Percentiles rank a stretch among this genome's conserved stretches.
Conservation (phyloP, 2,888 invertebrate genomes). For the Campaea margaritaria region DNA sequence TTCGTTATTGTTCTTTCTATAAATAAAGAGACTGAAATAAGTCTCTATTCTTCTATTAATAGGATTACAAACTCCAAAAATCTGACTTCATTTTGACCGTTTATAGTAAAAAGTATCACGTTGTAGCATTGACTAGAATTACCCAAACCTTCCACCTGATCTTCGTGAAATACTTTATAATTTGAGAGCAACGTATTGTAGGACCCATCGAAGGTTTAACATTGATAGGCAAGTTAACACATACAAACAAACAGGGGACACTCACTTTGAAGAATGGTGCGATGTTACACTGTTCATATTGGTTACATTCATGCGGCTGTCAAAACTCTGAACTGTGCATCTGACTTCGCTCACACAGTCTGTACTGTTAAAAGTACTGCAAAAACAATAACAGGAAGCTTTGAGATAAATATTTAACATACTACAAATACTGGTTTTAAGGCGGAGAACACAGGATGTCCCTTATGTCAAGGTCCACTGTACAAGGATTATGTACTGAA, state of each 20-base stretch:
- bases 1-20: conserved; percentile 11
- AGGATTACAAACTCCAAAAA: too few relatives aligned
- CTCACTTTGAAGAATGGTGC: conserved; percentile 80
- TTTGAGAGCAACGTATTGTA: not conserved
- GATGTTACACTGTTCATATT: conserved; percentile 78
- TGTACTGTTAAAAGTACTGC: conserved; percentile 84
- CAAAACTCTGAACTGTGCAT: conserved; percentile 80
- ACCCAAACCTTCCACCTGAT: conserved; percentile 8
- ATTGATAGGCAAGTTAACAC: conserved; percentile 32
- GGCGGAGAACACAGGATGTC: not conserved
- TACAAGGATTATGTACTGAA: too few relatives aligned
- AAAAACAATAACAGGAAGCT: conserved; percentile 69
- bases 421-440: conserved; percentile 14
- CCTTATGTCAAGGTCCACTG: too few relatives aligned
- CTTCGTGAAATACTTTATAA: not conserved
- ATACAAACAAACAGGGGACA: conserved; percentile 51
- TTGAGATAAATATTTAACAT: conserved; percentile 36
- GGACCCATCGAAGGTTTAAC: conserved; percentile 5
- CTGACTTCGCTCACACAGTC: conserved; percentile 80
- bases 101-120: conserved; percentile 5
- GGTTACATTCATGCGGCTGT: conserved; percentile 81
- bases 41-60: too few relatives aligned
- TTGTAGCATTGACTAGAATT: not conserved
- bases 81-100: too few relatives aligned
- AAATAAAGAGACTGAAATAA: too few relatives aligned